Base-by-base conservation (phyloP, 2,797 vertebrate species). In the Mus minutoides region DNA sequence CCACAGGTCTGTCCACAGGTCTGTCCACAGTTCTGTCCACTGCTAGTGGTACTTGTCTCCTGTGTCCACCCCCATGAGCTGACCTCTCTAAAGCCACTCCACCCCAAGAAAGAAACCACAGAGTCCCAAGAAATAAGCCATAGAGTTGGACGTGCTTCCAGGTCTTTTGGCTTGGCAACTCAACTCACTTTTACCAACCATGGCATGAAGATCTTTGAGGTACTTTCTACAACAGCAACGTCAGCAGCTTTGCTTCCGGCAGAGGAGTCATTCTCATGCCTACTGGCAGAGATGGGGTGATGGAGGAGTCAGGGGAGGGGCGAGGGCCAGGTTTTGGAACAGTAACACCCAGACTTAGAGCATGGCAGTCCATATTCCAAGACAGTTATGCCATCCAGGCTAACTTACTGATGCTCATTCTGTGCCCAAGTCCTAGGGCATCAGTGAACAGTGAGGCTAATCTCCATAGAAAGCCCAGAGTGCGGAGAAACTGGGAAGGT, bases 341-440 rank as follows among this genome's bases (percentile, higher is more conserved):
- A 85, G 40, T 54, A 2, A 21, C 54, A 26, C 9, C 22, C 46
- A 71, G n/a, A 26, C 88, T 80, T 75, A 21, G 8, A 46, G 9
- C 29, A 0, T 58, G 49, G 0, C 73, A 21, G 19, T 31, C 54
- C 21, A 88, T 73, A 73, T 37, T 26, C 0, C 13, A 8, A 60
- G 6, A 69, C 4, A 16, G 17, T 0, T 31, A 84, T 6, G 0
- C 37, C 3, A 0, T 17, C 11, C 9, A 14, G 14, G 26, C 29
- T 86, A 52, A 60, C 58, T 82, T 67, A 29, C 14, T 12, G 5
- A 62, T 12, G 37, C 69, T 80, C 37, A 17, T 2, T 73, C 64
- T 88, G 84, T 52, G 10, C 4, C 52, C 6, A 4, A 11, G 7
- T 34, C 76, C 19, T 40, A 10, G 0, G 0, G 17, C 46, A 16